Base-by-base conservation (phyloP, 2,797 vertebrate genomes). In the Mallotus villosus region DNA sequence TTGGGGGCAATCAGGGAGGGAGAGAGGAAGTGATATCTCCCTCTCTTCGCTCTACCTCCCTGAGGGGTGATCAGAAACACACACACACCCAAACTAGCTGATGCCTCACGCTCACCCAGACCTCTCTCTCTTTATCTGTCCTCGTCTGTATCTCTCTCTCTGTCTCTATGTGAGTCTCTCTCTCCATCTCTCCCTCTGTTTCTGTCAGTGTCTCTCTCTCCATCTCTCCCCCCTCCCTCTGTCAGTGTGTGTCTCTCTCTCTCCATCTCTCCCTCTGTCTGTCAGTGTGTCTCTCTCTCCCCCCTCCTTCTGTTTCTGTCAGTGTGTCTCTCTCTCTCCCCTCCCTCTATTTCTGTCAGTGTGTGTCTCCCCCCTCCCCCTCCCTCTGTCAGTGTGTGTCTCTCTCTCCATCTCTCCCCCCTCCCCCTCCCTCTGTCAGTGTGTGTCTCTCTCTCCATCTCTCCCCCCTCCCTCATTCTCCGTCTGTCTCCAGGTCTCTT, bases 1-100 rank as follows among this genome's bases (percentile, higher is more conserved):
- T 70, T 64, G 32, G 81, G 76, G 83, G 82, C 84, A 78, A 78
- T 83, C 83, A 81, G 67, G 0, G 9, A 87, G 79, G 79, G 71
- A 84, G 74, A 81, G 76, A 82, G 76, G 86, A 81, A 85, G 82
- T 77, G 71, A 84, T 76, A 82, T 85, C 83, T 87, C 63, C 85
- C 67, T 77, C 61, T 53, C 32, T 34, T 29, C 29, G 2, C 29
- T 29, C 4, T 29, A 6, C 32, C 49, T 8, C 49, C 75, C 82
- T 81, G 72, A 79, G 81, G 61, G 77, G 71, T 22, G 21, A 17
- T 86, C 85, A 82, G 77, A 34, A 34, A 7, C 76, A 85, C 84
- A 88, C 86, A 24, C 67, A 24, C 67, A 88, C 72, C 76, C 71
- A 76, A 85, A 85, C 84, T 86, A 84, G 81, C 71, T 73, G 81